Base-by-base conservation (phyloP, 2,888 invertebrate genomes). In the Helleia helle region DNA sequence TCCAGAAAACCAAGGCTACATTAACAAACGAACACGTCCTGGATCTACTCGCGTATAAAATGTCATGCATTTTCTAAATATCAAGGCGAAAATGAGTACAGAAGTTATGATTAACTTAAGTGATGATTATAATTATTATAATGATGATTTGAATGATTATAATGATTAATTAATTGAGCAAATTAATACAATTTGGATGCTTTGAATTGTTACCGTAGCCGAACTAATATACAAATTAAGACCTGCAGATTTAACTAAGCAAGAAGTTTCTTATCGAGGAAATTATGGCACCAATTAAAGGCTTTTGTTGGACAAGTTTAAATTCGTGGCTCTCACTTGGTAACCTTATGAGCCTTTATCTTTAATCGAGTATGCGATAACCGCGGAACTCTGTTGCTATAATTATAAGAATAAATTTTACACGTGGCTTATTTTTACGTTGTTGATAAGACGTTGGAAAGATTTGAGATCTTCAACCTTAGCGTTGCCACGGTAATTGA, bases 231-330 rank as follows among this genome's bases (percentile, higher is more conserved):
- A 31, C 31, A 31, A 31, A 31, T 11, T 31, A 31, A 17, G 31
- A 31, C 31, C 11, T 18, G 39, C 37, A 36, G 36, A 43, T 39
- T 41, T 28, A 41, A 39, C 27, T 41, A 29, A 13, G 31, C 40
- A 36, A 42, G 18, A 17, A 31, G 31, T 22, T 30, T 11, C 31
- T 31, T 31, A 31, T 18, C 31, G 31, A 17, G 2, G 9, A 2
- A 11, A 11, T 62, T 63, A 59, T 54, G 49, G 55, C 53, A 59
- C 56, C 58, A 63, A 67, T 69, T 64, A 65, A 55, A 53, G 48
- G 46, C 49, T 51, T 54, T 57, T 57, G 56, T 57, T 51, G 41
- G 54, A 56, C 51, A 57, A 62, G 55, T 58, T 56, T 31, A 41
- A 46, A 44, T 49, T 52, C 54, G 56, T 49, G 47, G 54, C 50